Percentiles rank a stretch among this genome's conserved stretches.
These are phyloP conservation scores for Hucho hucho DNA, from an alignment of 2,113 vertebrate genomes.

Conservation along the genomic window DNA sequence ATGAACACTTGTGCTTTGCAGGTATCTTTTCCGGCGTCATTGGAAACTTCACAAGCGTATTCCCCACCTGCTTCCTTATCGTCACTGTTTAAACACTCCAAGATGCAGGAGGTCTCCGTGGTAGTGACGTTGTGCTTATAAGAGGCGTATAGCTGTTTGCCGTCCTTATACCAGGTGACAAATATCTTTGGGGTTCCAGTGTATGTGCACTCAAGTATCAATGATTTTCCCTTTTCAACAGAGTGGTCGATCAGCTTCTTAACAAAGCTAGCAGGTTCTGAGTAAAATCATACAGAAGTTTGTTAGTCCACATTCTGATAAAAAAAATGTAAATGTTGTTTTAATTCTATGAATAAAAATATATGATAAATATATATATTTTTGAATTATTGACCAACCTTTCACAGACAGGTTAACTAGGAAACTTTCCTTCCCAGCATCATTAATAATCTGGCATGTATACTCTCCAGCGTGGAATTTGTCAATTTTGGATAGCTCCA, in stretches of 20 bases:
- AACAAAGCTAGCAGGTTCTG: conserved; percentile 92
- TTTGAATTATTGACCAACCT: conserved; percentile 77
- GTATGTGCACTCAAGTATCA: conserved; percentile 87
- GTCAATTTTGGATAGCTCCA: conserved; percentile 83
- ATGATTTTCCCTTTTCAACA: conserved; percentile 85
- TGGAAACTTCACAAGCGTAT: conserved; percentile 89
- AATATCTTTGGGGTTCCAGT: conserved; percentile 86
- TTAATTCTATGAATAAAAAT: not conserved
- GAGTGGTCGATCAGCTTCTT: conserved; percentile 89
- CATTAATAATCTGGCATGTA: conserved; percentile 90
- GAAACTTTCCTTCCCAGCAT: conserved; percentile 88
- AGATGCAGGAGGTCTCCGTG: conserved; percentile 90
- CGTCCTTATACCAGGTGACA: conserved; percentile 90
- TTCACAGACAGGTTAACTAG: conserved; percentile 88
- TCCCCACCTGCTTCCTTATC: conserved; percentile 83
- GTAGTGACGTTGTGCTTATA: conserved; percentile 87
- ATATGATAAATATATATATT: not conserved
- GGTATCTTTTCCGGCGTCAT: conserved; percentile 86
- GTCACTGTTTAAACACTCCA: conserved; percentile 88
- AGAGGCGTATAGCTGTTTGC: conserved; percentile 81
- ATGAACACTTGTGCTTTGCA: conserved; percentile 85
- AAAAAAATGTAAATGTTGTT: not conserved
- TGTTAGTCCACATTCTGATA: conserved; percentile 5
- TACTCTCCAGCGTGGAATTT: conserved; percentile 86
- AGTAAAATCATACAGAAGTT: conserved; percentile 36